phyloP scores from a whole-genome alignment of 1,140 invertebrate genomes.

The Drosophila elegans region DNA sequence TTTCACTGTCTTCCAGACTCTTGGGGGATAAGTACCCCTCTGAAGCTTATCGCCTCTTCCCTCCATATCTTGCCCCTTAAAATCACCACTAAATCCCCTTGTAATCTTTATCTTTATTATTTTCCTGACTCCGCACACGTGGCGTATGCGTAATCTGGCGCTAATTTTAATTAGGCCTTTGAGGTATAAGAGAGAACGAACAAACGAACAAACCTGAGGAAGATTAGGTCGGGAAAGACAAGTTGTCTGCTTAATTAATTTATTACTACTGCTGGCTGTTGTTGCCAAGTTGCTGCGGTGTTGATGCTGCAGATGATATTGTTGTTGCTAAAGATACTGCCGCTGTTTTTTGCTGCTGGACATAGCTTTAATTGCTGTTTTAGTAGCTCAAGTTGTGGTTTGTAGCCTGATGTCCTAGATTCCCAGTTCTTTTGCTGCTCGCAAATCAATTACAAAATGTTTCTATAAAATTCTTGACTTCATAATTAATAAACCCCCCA shows the following conservation, averaged over 20 bases:
- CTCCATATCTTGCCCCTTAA: not conserved
- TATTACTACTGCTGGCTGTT: constrained; percentile 9
- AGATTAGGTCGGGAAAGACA: not conserved
- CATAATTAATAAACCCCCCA: no score
- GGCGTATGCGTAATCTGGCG: constrained; percentile 67
- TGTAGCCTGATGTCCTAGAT: not conserved
- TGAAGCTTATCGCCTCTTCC: no score
- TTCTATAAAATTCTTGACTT: no score
- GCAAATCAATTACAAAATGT: no score
- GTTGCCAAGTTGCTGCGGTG: not conserved
- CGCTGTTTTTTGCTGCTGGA: constrained; percentile 5
- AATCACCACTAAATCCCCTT: not conserved
- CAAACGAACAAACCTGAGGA: no score
- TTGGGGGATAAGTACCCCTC: not conserved
- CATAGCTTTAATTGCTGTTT: constrained; percentile 3
- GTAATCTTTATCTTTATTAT: constrained; percentile 12
- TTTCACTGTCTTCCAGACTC: not conserved
- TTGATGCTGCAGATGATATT: constrained; percentile 17
- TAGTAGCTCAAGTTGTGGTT: not conserved
- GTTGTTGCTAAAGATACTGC: constrained; percentile 6
- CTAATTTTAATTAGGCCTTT: constrained; percentile 52
- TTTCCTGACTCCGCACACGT: constrained; percentile 43
- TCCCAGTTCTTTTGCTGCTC: not conserved
- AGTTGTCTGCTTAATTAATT: constrained; percentile 25
- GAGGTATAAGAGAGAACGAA: constrained; percentile 4